Conservation (phyloP, 2,113 vertebrate species). For the Hypomesus transpacificus region DNA sequence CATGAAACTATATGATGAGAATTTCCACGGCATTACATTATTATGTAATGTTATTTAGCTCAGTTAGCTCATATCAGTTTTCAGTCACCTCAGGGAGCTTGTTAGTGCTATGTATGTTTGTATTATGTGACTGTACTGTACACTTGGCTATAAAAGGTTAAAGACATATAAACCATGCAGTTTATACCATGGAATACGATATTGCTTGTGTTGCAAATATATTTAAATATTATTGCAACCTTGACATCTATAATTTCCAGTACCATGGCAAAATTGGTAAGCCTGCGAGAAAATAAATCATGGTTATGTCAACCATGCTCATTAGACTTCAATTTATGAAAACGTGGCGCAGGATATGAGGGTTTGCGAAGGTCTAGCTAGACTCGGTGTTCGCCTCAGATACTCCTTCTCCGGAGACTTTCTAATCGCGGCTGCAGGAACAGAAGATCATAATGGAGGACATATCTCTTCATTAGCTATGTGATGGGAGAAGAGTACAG, state of each 20-base stretch:
- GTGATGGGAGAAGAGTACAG: conserved; percentile 38
- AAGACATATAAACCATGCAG: conserved; percentile 50
- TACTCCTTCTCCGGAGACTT: conserved; percentile 65
- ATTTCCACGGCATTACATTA: too few relatives aligned
- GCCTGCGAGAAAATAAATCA: conserved; percentile 70
- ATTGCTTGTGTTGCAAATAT: conserved; percentile 50
- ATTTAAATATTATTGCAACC: conserved; percentile 66
- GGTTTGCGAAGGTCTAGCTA: conserved; percentile 69
- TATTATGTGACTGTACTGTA: conserved; percentile 51
- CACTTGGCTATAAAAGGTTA: conserved; percentile 45
- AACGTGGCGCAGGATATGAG: conserved; percentile 67
- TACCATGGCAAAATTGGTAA: conserved; percentile 61
- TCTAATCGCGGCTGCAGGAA: conserved; percentile 68
- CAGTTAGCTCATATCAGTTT: too few relatives aligned
- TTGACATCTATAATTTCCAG: conserved; percentile 65
- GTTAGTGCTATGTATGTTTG: conserved; percentile 57
- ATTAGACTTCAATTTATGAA: conserved; percentile 74
- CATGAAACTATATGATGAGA: too few relatives aligned
- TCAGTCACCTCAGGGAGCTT: conserved; percentile 61
- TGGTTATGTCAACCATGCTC: conserved; percentile 67
- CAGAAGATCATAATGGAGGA: conserved; percentile 66
- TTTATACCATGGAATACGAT: conserved; percentile 45
- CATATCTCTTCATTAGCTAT: conserved; percentile 74
- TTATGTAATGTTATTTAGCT: too few relatives aligned
- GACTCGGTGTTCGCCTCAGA: conserved; percentile 57